Conservation (phyloP, 2,797 vertebrate species). For the Thaleichthys pacificus region DNA sequence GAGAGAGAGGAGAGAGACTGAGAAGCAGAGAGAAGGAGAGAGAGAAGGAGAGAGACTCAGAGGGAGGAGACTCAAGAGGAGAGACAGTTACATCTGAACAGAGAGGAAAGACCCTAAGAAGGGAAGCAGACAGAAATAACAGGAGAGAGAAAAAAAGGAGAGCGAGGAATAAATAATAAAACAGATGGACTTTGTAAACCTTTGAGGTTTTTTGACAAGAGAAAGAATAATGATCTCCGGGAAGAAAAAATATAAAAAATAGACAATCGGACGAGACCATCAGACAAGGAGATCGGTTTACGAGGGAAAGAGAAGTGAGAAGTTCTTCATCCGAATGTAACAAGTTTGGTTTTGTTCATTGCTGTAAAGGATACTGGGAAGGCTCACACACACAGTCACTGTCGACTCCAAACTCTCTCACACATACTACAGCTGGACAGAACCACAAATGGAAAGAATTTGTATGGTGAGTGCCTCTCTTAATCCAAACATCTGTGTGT, state of each 20-base stretch:
- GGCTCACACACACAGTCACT: too few relatives aligned
- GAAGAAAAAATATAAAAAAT: neutral
- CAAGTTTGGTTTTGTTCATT: too few relatives aligned
- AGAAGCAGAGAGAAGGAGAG: neutral
- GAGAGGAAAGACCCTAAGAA: neutral
- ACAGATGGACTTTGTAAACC: neutral
- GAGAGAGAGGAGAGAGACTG: neutral
- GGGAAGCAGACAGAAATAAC: too few relatives aligned
- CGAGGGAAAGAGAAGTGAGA: too few relatives aligned
- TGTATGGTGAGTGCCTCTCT: constrained; percentile 44
- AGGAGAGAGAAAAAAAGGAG: neutral
- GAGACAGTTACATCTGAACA: neutral
- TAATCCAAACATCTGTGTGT: constrained; percentile 42
- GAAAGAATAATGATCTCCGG: neutral
- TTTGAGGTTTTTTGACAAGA: neutral
- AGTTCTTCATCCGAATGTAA: too few relatives aligned
- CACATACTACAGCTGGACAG: constrained; percentile 31
- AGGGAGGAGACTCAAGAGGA: neutral
- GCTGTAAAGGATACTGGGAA: neutral
- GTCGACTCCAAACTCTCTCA: neutral
- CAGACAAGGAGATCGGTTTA: neutral
- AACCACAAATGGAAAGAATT: constrained; percentile 3
- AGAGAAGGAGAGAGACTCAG: neutral
- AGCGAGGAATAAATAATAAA: neutral
- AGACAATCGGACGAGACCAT: neutral